Conservation (phyloP, 2,888 invertebrate species). For the Meghimatium bilineatum region DNA sequence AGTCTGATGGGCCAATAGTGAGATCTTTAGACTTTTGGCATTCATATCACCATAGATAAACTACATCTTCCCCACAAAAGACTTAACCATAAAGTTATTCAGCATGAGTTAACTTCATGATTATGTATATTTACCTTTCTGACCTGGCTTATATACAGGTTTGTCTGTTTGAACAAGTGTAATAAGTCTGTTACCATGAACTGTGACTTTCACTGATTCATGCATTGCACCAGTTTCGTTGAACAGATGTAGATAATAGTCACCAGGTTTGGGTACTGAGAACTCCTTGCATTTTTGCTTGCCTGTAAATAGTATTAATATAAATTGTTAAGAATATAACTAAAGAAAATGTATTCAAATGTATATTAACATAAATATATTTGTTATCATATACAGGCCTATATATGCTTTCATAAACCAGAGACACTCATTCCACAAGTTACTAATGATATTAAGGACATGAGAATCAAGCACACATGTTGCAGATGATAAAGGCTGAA, state of each 20-base stretch:
- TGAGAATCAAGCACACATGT: too few species aligned
- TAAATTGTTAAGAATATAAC: neutral
- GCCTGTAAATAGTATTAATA: conserved; percentile 47
- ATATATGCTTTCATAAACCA: too few species aligned
- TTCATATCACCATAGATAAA: too few species aligned
- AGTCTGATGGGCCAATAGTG: too few species aligned
- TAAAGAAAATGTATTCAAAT: neutral
- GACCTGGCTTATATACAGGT: conserved; percentile 71
- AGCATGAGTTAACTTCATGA: neutral
- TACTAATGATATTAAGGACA: too few species aligned
- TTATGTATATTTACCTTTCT: conserved; percentile 56
- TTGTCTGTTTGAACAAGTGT: conserved; percentile 71
- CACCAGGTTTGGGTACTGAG: conserved; percentile 52
- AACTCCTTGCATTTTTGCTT: conserved; percentile 56
- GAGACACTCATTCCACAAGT: too few species aligned
- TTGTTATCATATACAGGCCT: too few species aligned
- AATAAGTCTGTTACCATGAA: conserved; percentile 55
- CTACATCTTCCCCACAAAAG: too few species aligned
- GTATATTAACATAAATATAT: neutral
- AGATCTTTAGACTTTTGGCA: too few species aligned
- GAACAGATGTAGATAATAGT: conserved; percentile 48
- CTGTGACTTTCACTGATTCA: conserved; percentile 48
- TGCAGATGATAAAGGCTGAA: too few species aligned
- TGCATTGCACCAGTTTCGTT: conserved; percentile 47
- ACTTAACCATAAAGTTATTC: neutral